phyloP scores from a whole-genome alignment of 2,888 invertebrate species.

The Dicyrtoma fusca region DNA sequence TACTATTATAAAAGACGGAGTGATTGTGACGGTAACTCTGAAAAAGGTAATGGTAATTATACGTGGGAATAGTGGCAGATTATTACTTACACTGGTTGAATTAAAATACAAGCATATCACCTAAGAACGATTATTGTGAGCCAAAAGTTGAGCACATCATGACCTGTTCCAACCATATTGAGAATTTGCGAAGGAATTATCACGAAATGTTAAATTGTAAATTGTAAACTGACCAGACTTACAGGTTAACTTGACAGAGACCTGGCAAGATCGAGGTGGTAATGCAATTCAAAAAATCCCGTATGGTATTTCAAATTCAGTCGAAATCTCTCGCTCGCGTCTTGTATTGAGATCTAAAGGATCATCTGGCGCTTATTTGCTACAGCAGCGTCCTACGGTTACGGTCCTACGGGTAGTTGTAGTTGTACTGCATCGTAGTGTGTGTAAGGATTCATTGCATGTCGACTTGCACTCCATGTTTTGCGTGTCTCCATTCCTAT shows the following conservation, averaged over 20 bases:
- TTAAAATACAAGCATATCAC: not conserved
- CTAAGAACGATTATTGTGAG: not conserved
- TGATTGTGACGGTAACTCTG: too few relatives aligned
- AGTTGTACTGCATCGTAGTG: too few relatives aligned
- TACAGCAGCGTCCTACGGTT: too few relatives aligned
- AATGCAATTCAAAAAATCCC: too few relatives aligned
- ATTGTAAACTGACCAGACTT: slow-evolving; percentile 10
- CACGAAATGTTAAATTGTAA: slow-evolving; percentile 8
- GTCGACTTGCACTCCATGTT: too few relatives aligned
- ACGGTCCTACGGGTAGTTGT: too few relatives aligned
- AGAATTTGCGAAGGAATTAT: not conserved
- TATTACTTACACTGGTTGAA: not conserved
- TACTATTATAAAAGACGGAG: too few relatives aligned
- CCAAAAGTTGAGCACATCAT: slow-evolving; percentile 6
- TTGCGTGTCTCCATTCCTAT: not conserved
- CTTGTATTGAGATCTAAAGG: too few relatives aligned
- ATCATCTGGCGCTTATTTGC: too few relatives aligned
- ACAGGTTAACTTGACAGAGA: not conserved
- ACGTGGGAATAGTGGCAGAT: slow-evolving; percentile 2
- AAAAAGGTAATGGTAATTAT: slow-evolving; percentile 21
- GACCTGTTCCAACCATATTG: slow-evolving; percentile 31
- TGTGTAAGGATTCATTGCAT: too few relatives aligned
- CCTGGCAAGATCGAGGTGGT: not conserved
- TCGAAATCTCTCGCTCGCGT: too few relatives aligned
- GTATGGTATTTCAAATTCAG: too few relatives aligned